phyloP scores from a whole-genome alignment of 2,113 vertebrate genomes.

The Cephalopholis sonnerati region DNA sequence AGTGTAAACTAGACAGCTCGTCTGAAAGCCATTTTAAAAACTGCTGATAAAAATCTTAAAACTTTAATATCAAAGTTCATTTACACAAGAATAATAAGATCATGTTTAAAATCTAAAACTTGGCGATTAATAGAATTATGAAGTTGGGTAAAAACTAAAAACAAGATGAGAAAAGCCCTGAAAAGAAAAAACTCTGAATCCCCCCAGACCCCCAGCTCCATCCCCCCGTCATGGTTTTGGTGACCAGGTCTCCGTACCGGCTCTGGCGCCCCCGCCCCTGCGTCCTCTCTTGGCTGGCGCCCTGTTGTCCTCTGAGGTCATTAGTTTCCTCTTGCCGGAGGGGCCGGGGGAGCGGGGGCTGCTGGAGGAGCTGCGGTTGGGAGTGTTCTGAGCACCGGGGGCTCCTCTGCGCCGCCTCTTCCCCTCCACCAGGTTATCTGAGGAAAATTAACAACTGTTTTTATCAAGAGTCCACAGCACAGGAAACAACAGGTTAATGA shows the following conservation, averaged over 20 bases:
- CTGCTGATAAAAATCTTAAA: neutral
- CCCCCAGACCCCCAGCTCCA: too few relatives aligned
- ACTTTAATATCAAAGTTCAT: too few relatives aligned
- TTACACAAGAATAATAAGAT: neutral
- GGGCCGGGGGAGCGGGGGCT: conserved; percentile 81
- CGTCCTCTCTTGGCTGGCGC: conserved; percentile 93
- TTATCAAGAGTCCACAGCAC: too few relatives aligned
- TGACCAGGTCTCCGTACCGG: conserved; percentile 82
- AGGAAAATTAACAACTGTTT: too few relatives aligned
- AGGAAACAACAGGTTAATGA: too few relatives aligned
- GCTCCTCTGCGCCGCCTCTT: conserved; percentile 91
- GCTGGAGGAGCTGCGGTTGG: conserved; percentile 81
- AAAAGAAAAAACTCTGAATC: neutral
- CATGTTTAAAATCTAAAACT: conserved; percentile 14
- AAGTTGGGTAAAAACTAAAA: neutral
- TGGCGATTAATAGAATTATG: neutral
- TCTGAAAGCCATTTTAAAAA: neutral
- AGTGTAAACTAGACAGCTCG: too few relatives aligned
- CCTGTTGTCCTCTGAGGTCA: conserved; percentile 84
- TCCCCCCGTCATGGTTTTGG: neutral
- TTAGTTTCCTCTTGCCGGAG: conserved; percentile 92
- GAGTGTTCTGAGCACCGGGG: conserved; percentile 77
- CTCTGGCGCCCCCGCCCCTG: conserved; percentile 83
- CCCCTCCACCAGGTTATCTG: conserved; percentile 97
- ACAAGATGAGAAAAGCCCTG: neutral